Conservation (phyloP, 2,797 vertebrate species). For the Gastrophryne carolinensis region DNA sequence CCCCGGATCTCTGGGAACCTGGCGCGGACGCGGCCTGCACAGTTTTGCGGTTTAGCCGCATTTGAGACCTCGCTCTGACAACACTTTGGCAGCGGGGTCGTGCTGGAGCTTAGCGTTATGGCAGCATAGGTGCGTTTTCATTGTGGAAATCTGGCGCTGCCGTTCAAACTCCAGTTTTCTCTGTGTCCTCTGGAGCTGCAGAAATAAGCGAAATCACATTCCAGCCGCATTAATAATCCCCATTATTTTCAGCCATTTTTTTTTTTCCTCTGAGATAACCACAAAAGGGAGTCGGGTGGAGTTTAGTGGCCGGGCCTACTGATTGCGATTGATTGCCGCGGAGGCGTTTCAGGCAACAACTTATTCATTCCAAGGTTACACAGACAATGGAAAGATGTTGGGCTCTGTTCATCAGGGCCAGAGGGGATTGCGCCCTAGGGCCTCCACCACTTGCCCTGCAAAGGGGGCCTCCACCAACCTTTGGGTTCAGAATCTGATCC, state of each 20-base stretch:
- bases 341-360: neutral
- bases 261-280: neutral
- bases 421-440: too few relatives aligned
- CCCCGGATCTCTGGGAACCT: conserved; percentile 4
- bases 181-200: neutral
- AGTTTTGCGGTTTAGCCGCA: neutral
- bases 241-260: conserved; percentile 2
- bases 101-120: conserved; percentile 12
- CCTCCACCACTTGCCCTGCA: too few relatives aligned
- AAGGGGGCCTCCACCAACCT: too few relatives aligned
- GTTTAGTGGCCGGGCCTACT: neutral
- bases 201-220: conserved; percentile 14
- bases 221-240: conserved; percentile 32
- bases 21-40: neutral
- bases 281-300: neutral
- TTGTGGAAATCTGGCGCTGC: neutral
- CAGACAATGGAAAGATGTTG: too few relatives aligned
- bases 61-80: conserved; percentile 5
- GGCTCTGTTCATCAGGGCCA: too few relatives aligned
- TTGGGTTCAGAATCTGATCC: too few relatives aligned
- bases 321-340: conserved; percentile 8
- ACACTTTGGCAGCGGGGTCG: conserved; percentile 1
- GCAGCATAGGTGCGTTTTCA: conserved; percentile 12
- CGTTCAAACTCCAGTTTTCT: neutral
- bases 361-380: neutral